Evolutionary conservation across 2,888 invertebrate species (phyloP).

Genomic region (Habroteleia sp.): DNA sequence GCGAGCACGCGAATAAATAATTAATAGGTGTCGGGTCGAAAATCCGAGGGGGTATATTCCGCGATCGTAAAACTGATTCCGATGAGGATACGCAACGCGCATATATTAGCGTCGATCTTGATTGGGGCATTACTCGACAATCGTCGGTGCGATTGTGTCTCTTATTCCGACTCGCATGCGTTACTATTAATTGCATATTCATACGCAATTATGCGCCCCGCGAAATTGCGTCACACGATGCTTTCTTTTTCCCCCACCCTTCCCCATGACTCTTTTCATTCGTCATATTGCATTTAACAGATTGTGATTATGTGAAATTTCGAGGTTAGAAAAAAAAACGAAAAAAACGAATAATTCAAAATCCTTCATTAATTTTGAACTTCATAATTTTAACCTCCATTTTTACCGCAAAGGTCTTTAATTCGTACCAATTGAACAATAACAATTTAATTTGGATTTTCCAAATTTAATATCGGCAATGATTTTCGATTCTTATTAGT

Average conservation of each 20-base stretch:
- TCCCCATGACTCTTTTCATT: too few species aligned
- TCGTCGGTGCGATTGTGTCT: slow-evolving; percentile 30
- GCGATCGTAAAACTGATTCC: slow-evolving; percentile 49
- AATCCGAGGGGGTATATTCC: slow-evolving; percentile 21
- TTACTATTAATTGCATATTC: slow-evolving; percentile 54
- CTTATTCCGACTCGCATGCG: slow-evolving; percentile 20
- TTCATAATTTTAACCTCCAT: too few species aligned
- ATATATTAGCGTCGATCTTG: slow-evolving; percentile 50
- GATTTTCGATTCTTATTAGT: neutral
- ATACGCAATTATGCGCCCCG: slow-evolving; percentile 22
- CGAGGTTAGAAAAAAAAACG: too few species aligned
- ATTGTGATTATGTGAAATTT: too few species aligned
- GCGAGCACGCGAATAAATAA: slow-evolving; percentile 39
- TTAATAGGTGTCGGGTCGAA: slow-evolving; percentile 32
- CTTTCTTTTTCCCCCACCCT: neutral
- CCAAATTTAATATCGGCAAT: too few species aligned
- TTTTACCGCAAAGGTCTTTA: too few species aligned
- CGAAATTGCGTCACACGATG: neutral
- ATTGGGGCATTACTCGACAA: slow-evolving; percentile 53
- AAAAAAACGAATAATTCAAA: too few species aligned
- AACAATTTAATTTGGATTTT: too few species aligned
- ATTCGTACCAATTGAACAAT: too few species aligned
- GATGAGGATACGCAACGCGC: slow-evolving; percentile 45
- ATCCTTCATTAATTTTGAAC: too few species aligned
- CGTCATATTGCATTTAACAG: too few species aligned